Evolutionary conservation across 2,888 invertebrate species (phyloP), one percentile per base, ranked within the genome.

Genomic region (Onchidella celtica): DNA sequence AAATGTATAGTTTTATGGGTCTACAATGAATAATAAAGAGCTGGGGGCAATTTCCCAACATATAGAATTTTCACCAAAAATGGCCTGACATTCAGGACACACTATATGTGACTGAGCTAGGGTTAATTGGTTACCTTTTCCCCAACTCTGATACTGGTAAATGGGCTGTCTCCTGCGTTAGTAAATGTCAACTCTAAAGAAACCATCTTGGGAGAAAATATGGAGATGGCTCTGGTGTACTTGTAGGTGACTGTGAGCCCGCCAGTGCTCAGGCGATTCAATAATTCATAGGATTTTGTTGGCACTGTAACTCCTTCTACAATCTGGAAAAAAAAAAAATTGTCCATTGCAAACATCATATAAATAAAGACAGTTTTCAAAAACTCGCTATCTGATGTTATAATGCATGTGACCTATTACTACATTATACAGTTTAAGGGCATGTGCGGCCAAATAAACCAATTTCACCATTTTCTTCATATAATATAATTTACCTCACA

Each of bases 201-300:
- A 82, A 96, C 95, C 97, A 98, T 97, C 85, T 94, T 94, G 3
- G 96, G 95, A 11, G 97, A 97, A 93, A 96, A 96, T 75, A 98
- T 88, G 66, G 92, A 92, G 63, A 93, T 89, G 27, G 92, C 92
- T 38, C 93, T 84, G 0, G 92, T 92, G 85, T 92, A 93, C 77
- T 59, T 92, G 85, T 94, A 94, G 1, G 88, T 86, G 36, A 94
- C 91, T 78, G 92, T 88, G 47, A 95, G 86, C 94, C 95, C 94
- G 77, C 88, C 90, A n/a, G 92, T 92, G 6, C 88, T 88, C 82
- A 93, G 90, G 55, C 89, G 86, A 86, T 92, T 93, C 83, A 94
- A 79, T 72, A 94, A 88, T 81, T 93, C 93, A 79, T 89, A 87
- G 3, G 88, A 84, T 75, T 95, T 95, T 27, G 95, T 92, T 66